A percentile compares a stretch with the other conserved stretches of the same genome.
Conservation (phyloP, 2,888 invertebrate species). For the Pammene aurita region DNA sequence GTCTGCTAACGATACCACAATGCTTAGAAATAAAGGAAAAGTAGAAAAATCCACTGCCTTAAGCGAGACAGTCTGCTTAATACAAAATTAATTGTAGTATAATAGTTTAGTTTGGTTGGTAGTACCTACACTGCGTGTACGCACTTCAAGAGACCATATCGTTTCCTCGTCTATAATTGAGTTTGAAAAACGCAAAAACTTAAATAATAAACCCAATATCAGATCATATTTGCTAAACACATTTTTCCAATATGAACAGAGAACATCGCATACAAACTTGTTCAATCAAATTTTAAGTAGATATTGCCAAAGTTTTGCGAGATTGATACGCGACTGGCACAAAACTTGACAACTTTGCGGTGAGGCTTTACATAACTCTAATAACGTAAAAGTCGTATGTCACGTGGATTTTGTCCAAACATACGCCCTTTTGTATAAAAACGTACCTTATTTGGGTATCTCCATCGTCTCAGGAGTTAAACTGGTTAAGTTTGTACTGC, state of each 20-base stretch:
- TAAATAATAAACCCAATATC: conserved; percentile 1
- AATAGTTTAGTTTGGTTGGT: no score
- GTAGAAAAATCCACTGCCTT: no score
- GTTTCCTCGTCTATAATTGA: no score
- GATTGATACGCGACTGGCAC: conserved; percentile 59
- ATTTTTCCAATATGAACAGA: conserved; percentile 35
- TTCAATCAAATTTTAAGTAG: conserved; percentile 68
- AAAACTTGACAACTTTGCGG: conserved; percentile 44
- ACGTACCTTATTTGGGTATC: conserved; percentile 12
- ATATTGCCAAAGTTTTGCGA: conserved; percentile 64
- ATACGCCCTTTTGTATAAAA: background rate
- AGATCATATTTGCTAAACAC: conserved; percentile 9
- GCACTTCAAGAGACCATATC: no score
- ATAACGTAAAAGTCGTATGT: background rate
- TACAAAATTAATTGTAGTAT: no score
- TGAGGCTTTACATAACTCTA: conserved; percentile 4
- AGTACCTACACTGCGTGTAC: no score
- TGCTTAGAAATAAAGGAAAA: no score
- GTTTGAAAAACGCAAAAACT: background rate
- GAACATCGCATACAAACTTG: conserved; percentile 52
- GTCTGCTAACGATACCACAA: no score
- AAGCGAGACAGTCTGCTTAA: no score
- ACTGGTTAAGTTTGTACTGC: conserved; percentile 21
- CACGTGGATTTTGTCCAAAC: background rate
- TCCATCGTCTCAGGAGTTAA: conserved; percentile 18